Percentiles rank a stretch among this genome's conserved stretches.
Conservation (phyloP, 1,140 invertebrate genomes). For the Pseudomyrmex flavicornis region DNA sequence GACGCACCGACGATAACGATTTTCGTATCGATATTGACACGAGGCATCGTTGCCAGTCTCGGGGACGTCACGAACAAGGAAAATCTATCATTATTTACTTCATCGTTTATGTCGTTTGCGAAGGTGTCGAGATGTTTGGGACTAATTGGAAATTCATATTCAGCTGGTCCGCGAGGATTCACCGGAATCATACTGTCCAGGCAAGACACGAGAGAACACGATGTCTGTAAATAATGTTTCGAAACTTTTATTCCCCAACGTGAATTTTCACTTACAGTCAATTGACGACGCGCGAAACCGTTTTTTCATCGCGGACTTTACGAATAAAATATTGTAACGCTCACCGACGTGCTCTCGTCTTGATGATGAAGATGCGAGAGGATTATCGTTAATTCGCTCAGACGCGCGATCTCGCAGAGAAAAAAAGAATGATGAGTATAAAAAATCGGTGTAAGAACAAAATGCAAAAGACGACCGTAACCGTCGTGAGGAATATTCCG, state of each 20-base stretch:
- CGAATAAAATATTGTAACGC: slow-evolving; percentile 35
- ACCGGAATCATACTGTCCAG: slow-evolving; percentile 80
- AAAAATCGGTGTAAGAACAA: slow-evolving; percentile 87
- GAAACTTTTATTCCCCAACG: too few relatives aligned
- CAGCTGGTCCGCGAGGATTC: slow-evolving; percentile 75
- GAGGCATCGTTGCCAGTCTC: slow-evolving; percentile 81
- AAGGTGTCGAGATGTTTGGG: slow-evolving; percentile 9
- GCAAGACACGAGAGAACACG: slow-evolving; percentile 70
- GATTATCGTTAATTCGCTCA: slow-evolving; percentile 80
- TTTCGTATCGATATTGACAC: slow-evolving; percentile 86
- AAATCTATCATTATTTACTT: slow-evolving; percentile 71
- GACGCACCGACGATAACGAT: slow-evolving; percentile 92
- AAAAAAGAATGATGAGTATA: slow-evolving; percentile 86
- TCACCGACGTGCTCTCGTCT: slow-evolving; percentile 79
- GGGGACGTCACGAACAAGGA: slow-evolving; percentile 84
- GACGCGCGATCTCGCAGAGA: slow-evolving; percentile 86
- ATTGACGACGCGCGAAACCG: too few relatives aligned
- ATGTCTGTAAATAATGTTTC: slow-evolving; percentile 63
- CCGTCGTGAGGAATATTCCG: slow-evolving; percentile 81
- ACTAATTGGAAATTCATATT: slow-evolving; percentile 70
- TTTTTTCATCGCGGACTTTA: too few relatives aligned
- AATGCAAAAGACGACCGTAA: slow-evolving; percentile 85
- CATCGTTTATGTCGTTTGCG: neutral
- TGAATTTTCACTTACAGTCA: too few relatives aligned
- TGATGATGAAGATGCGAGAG: slow-evolving; percentile 84